Evolutionary conservation across 2,797 vertebrate genomes (phyloP), one percentile per base, ranked within the genome.

Genomic region (Mormyrus hasselquistii): DNA sequence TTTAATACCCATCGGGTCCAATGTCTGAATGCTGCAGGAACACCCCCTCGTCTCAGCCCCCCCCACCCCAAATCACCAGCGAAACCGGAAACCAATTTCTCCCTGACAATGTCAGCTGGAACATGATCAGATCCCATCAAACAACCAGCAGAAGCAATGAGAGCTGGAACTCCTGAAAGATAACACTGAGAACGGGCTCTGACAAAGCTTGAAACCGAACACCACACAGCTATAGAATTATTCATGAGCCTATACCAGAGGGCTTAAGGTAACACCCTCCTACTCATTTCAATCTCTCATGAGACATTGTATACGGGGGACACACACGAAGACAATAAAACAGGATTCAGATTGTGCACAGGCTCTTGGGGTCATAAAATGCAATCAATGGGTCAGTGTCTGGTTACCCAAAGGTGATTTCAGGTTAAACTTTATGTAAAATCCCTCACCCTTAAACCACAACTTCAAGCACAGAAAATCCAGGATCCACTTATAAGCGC

Each of bases 171-270:
- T 47, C 41, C 76, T 47, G 76, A 82, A 82, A 82, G 76, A 44
- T 2, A 79, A 82, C 41, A 9, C 76, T 22, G 41, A 44, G 73
- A 82, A 82, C 38, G 41, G 76, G 5, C 38, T 82, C 76, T 3
- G 29, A 76, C 69, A 76, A 62, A 10, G 4, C 59, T 0, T 0
- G 76, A 82, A 82, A 82, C 76, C 0, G 16, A 82, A 82, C 41
- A 82, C 76, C 76, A 82, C 76, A n/a, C 76, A 47, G 76, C 38
- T 82, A 82, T 82, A 82, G 76, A 44, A 82, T 82, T 82, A 82
- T 82, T 82, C 76, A 82, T 82, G 76, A 82, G 76, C 76, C 38
- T 41, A 82, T 82, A 82, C 76, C 76, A n/a, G 76, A 82, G 76
- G 76, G 38, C 76, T 47, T 82, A 47, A 47, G 76, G 76, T 22